Conservation (phyloP, 2,113 vertebrate genomes). For the Oncorhynchus mykiss region DNA sequence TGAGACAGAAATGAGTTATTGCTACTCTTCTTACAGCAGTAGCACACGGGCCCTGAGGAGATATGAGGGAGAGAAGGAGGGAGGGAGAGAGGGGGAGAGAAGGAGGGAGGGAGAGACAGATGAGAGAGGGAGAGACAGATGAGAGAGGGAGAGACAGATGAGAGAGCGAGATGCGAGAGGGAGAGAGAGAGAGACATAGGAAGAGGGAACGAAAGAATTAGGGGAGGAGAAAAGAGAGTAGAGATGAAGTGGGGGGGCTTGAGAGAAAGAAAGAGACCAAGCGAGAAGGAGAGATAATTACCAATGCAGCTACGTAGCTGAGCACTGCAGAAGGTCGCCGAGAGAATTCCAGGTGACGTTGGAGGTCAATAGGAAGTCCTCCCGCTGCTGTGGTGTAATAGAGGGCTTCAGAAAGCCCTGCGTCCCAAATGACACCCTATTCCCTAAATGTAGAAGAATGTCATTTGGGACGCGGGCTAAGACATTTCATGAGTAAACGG, state of each 20-base stretch:
- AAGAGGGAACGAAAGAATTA: too few relatives aligned
- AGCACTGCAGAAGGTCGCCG: neutral
- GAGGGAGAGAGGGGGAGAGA: neutral
- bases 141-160: too few relatives aligned
- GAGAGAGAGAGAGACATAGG: too few relatives aligned
- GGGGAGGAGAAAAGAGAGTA: too few relatives aligned
- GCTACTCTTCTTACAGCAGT: neutral
- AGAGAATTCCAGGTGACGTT: neutral
- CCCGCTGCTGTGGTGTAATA: neutral
- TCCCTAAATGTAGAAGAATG: too few relatives aligned
- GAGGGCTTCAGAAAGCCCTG: neutral
- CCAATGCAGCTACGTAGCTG: neutral
- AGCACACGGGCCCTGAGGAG: neutral
- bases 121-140: too few relatives aligned
- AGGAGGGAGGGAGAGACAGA: too few relatives aligned
- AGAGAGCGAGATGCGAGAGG: too few relatives aligned
- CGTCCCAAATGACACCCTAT: too few relatives aligned
- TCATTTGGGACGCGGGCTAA: neutral
- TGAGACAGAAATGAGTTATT: constrained; percentile 1
- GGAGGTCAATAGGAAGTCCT: neutral
- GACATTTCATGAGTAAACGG: neutral
- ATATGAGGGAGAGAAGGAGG: neutral
- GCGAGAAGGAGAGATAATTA: too few relatives aligned
- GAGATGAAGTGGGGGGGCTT: too few relatives aligned
- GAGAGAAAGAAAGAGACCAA: too few relatives aligned